Percentiles rank a stretch among this genome's conserved stretches.
These are phyloP conservation scores for Polypedilum pembai DNA, from an alignment of 1,140 invertebrate genomes.

Conservation along the genomic window DNA sequence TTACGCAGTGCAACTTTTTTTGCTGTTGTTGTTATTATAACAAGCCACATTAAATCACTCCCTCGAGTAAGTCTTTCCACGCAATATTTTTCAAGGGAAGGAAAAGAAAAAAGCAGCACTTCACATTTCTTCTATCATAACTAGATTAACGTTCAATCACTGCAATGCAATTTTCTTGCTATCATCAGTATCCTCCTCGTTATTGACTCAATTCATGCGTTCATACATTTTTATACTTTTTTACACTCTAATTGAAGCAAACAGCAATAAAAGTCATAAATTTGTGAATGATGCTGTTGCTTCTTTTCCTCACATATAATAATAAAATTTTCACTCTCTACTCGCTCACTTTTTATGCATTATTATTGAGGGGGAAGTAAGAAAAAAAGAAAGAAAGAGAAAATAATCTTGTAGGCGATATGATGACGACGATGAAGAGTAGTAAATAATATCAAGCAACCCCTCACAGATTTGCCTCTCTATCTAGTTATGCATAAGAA, in stretches of 20 bases:
- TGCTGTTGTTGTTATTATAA: neutral
- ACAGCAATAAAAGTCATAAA: conserved; percentile 26
- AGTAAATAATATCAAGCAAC: conserved; percentile 16
- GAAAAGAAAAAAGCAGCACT: neutral
- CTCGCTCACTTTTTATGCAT: too few species aligned
- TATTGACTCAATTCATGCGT: neutral
- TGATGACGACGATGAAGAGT: neutral
- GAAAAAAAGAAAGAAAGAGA: neutral
- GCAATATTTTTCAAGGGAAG: neutral
- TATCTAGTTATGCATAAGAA: neutral
- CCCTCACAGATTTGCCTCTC: neutral
- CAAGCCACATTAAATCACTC: conserved; percentile 11
- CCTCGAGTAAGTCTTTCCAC: neutral
- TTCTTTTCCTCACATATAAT: neutral
- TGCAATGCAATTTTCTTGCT: conserved; percentile 18
- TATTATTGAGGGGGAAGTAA: neutral
- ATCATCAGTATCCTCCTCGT: neutral
- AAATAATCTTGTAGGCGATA: neutral
- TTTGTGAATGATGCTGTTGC: neutral
- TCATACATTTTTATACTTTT: neutral
- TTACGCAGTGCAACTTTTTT: neutral
- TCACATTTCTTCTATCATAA: neutral
- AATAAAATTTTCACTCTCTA: neutral
- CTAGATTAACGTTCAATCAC: conserved; percentile 26
- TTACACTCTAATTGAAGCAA: conserved; percentile 20